Base-by-base conservation (phyloP, 2,888 invertebrate genomes). In the Urechis unicinctus region DNA sequence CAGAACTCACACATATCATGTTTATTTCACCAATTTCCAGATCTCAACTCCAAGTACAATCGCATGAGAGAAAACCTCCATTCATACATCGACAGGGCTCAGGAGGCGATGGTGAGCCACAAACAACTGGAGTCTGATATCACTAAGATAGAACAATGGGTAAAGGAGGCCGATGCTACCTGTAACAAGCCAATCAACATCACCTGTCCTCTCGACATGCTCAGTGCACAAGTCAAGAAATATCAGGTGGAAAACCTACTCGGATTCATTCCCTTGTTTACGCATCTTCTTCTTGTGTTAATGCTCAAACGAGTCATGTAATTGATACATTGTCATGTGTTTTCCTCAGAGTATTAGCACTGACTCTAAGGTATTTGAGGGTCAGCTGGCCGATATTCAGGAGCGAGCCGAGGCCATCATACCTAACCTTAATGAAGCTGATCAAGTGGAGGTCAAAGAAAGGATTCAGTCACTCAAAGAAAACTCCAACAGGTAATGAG, bases 121-220 rank as follows among this genome's bases (percentile, higher is more conserved):
- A 88, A 85, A 68, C 84, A 87, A 48, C 90, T 91, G 67, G 94
- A 95, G 78, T 83, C 83, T 45, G 87, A 89, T 58, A 82, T 89
- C 49, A 87, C 88, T 56, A 86, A 86, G 68, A 87, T 90, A 71
- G 86, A 88, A 62, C 85, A 88, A 66, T 95, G 94, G 94, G 81
- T 93, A 42, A 88, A 89, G 65, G 89, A 94, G 79, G 90, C 90
- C 29, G 92, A 93, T 77, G 88, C 89, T 0, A 88, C 89, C 2
- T 87, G 89, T 1, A 86, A 88, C 9, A 85, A 87, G 31, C 91
- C 91, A 69, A 81, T 92, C 2, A 84, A 89, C 45, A 85, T 76
- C 3, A 74, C 88, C 24, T 86, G 89, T 1, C 89, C 86, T 68
- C 81, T 91, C 24, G 89, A 89, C 65, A 84, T 91, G 0, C 79